These are phyloP conservation scores for Reinhardtius hippoglossoides DNA, from an alignment of 2,113 vertebrate species.

Conservation along the genomic window DNA sequence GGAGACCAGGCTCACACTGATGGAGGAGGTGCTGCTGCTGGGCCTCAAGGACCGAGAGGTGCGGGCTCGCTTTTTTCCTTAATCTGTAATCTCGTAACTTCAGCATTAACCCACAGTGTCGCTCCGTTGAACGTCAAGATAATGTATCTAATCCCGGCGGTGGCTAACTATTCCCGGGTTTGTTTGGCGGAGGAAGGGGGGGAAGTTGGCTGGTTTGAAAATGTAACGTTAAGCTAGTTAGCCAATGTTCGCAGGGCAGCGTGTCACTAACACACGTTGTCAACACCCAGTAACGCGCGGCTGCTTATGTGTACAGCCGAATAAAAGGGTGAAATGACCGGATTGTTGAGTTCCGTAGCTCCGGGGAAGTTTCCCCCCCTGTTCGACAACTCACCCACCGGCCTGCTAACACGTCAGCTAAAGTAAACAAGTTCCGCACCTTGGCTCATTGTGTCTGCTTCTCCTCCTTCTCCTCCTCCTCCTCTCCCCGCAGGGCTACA, in stretches of 20 bases:
- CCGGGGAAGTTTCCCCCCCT: not conserved
- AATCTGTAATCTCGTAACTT: not conserved
- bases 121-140: slow-evolving; percentile 2
- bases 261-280: not conserved
- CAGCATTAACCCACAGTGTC: not conserved
- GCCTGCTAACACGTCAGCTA: slow-evolving; percentile 68
- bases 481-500: slow-evolving; percentile 88
- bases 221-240: not conserved
- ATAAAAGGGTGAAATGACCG: not conserved
- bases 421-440: slow-evolving; percentile 29
- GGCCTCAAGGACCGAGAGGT: slow-evolving; percentile 99
- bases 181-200: not conserved
- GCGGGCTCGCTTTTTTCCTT: slow-evolving; percentile 13
- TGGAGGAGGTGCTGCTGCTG: slow-evolving; percentile 97
- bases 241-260: not conserved
- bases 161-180: not conserved
- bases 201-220: not conserved
- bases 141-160: not conserved
- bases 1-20: slow-evolving; percentile 95
- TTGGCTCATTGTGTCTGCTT: not conserved
- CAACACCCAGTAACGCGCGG: not conserved
- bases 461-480: not conserved
- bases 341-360: not conserved
- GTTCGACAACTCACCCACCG: not conserved
- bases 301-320: not conserved